Evolutionary conservation across 2,888 invertebrate species (phyloP), one percentile per base, ranked within the genome.

Genomic region (Pteria penguin): DNA sequence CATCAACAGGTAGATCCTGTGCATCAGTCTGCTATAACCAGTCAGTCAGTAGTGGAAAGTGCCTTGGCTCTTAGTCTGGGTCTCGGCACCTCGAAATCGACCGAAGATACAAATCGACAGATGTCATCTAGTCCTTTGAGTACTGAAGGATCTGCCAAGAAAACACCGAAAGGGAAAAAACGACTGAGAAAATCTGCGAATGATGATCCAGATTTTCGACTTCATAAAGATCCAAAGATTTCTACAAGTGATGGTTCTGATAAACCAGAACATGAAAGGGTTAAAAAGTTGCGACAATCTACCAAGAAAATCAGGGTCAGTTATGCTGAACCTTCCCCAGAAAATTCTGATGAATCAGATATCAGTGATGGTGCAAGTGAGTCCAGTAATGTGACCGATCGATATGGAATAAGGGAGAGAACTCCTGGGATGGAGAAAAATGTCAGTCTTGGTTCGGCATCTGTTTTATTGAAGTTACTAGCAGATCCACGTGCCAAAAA

Each of bases 1-100:
- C 85, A 85, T 57, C 62, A 76, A 26, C 54, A 32, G 26, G 14
- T 68, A 4, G 68, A 68, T 8, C 31, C 68, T 29, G 57, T 22
- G 27, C 27, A 52, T n/a, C 24, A 26, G 60, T 18, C 60, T 8
- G 11, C 11, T 8, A 8, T 18, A 14, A 45, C 45, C 8, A 45
- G 18, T 45, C 65, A 65, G 65, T 27, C 33, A 33, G 36, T 45
- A 18, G 18, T 45, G 18, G 45, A 45, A 14, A 45, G 45, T 45
- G 18, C 45, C 18, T 18, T 45, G 45, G 45, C 45, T 14, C 18
- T 45, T 14, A 45, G 45, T 45, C 45, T 45, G 45, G 45, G 45
- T 14, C 18, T 45, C 18, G 18, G 18, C 45, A 45, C 11, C 8
- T 8, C 8, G 18, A 8, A 45, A 18, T 45, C 26, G 5, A 5